Conservation (phyloP, 2,888 invertebrate species). For the Junonia oenone region DNA sequence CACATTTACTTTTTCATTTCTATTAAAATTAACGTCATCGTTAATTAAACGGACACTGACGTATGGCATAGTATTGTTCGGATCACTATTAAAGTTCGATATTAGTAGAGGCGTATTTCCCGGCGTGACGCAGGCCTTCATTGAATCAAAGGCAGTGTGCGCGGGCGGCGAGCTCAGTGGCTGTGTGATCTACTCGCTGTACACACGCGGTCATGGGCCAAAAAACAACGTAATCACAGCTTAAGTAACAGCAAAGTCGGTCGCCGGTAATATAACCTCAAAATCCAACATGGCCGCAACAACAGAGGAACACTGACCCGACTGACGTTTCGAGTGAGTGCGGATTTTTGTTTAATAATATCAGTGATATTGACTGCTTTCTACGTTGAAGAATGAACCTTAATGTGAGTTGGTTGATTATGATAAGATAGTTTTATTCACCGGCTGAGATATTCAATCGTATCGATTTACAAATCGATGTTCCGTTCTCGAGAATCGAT, state of each 20-base stretch:
- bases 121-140: constrained; percentile 69
- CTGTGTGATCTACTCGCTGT: constrained; percentile 70
- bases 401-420: constrained; percentile 52
- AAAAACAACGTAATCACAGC: constrained; percentile 35
- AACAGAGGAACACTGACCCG: constrained; percentile 44
- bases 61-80: constrained; percentile 46
- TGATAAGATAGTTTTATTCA: neutral
- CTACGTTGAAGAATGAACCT: constrained; percentile 32
- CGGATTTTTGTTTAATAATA: constrained; percentile 55
- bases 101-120: constrained; percentile 71
- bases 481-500: neutral
- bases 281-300: constrained; percentile 49
- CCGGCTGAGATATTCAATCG: neutral
- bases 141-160: constrained; percentile 63
- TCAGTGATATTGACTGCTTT: constrained; percentile 50
- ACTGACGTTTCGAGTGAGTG: constrained; percentile 65
- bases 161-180: constrained; percentile 66
- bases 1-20: constrained; percentile 20
- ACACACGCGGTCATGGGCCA: constrained; percentile 66
- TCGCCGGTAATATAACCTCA: constrained; percentile 52
- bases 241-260: constrained; percentile 21
- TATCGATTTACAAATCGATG: neutral
- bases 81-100: constrained; percentile 52
- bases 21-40: constrained; percentile 44
- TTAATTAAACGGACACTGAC: constrained; percentile 57